Base-by-base conservation (phyloP, 2,113 vertebrate species). In the Brevimyrus niger region DNA sequence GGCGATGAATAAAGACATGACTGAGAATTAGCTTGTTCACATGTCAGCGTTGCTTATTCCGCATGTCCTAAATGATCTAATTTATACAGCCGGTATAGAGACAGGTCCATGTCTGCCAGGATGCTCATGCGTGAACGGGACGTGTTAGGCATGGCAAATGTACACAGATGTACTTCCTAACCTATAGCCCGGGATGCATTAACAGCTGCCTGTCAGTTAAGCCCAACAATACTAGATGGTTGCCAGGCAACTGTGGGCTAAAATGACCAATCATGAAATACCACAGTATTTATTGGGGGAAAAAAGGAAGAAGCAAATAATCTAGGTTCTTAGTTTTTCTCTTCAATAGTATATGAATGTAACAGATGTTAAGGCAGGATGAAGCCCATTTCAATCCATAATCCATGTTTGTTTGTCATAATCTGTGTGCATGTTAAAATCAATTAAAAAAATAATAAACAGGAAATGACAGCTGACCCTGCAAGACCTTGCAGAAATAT, bases 151-250 rank as follows among this genome's bases (percentile, higher is more conserved):
- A n/a, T 61, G 10, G 15, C 42, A 88, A 42, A 87, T 38, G 35
- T n/a, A 47, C 61, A 73, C 87, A 47, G 87, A 55, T n/a, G 84
- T 46, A 13, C 47, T 86, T 86, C 48, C 84, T 46, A 88, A 50
- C 46, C 65, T 5, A 44, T 35, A 27, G 44, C 46, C 46, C 27
- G 8, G 80, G 69, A 31, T 80, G 46, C 46, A 80, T 48, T 73
- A 88, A 80, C 46, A 80, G 46, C 46, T 38, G 46, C 69, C 31
- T 88, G 46, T 80, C 46, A 80, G 87, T 58, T 87, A 87, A 58
- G 38, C 19, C 58, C 87, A 65, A 69, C 87, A 88, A 19, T 69
- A 58, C 87, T 46, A 23, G 87, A 47, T 23, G 46, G 65, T 88
- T 88, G 46, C 65, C 47, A 76, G 27, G 65, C 65, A 88, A 88